Evolutionary conservation across 2,113 vertebrate genomes (phyloP).

Genomic region (Lagopus muta): DNA sequence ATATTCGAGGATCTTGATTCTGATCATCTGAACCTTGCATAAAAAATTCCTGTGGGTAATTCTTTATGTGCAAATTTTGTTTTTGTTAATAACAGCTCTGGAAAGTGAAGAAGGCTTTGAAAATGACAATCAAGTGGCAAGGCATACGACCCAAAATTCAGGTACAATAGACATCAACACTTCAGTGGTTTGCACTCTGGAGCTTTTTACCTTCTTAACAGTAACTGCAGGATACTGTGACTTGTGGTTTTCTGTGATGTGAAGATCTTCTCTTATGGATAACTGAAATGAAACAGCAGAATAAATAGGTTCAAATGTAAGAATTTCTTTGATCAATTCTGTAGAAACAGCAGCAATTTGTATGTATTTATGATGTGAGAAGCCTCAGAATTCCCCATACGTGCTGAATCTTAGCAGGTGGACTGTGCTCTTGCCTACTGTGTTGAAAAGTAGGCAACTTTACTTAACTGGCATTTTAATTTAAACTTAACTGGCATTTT

Average conservation of each 20-base stretch:
- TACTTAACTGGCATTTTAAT: not conserved
- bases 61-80: not conserved
- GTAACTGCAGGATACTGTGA: not conserved
- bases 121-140: slow-evolving; percentile 90
- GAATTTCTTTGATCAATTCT: not conserved
- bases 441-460: not conserved
- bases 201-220: not conserved
- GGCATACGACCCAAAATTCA: slow-evolving; percentile 84
- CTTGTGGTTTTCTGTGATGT: not conserved
- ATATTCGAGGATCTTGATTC: not conserved
- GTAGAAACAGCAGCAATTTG: not conserved
- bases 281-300: not conserved
- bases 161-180: slow-evolving; percentile 71
- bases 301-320: not conserved
- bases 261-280: not conserved
- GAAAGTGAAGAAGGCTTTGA: slow-evolving; percentile 96
- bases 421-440: not conserved
- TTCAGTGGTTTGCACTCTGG: not conserved
- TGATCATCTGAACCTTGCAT: not conserved
- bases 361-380: not conserved
- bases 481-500: not conserved
- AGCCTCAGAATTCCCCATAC: not conserved
- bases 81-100: slow-evolving; percentile 82
- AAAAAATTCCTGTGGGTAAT: not conserved
- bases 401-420: not conserved